Percentiles rank a stretch among this genome's conserved stretches.
These are phyloP conservation scores for Ectemnius cavifrons DNA, from an alignment of 2,888 invertebrate genomes.

Conservation along the genomic window DNA sequence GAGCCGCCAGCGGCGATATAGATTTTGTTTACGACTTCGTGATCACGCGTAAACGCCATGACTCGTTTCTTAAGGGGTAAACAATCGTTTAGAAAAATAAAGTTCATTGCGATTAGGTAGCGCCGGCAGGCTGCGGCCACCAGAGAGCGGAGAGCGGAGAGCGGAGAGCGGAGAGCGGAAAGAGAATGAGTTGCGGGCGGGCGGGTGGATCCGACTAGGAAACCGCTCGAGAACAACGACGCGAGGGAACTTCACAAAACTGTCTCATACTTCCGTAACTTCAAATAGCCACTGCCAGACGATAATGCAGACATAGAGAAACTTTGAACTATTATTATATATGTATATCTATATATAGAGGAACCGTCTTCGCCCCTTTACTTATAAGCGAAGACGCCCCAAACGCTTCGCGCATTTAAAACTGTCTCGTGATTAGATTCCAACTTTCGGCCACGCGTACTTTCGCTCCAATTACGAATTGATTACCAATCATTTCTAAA, in stretches of 20 bases:
- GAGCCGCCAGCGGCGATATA: constrained; percentile 47
- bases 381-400: not conserved
- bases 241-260: no score
- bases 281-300: constrained; percentile 13
- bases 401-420: not conserved
- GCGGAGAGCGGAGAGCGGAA: no score
- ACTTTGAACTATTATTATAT: not conserved
- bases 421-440: no score
- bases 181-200: not conserved
- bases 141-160: no score
- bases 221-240: no score
- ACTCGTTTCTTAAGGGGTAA: constrained; percentile 51
- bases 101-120: constrained; percentile 34
- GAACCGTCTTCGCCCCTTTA: no score
- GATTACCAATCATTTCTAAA: no score
- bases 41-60: constrained; percentile 70
- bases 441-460: no score
- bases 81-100: constrained; percentile 62
- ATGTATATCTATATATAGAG: not conserved
- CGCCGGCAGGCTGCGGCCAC: not conserved
- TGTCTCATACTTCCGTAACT: constrained; percentile 9
- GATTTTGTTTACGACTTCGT: constrained; percentile 68
- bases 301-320: constrained; percentile 19
- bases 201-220: no score
- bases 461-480: no score